Conservation (phyloP, 2,113 vertebrate species). For the Anhinga anhinga region DNA sequence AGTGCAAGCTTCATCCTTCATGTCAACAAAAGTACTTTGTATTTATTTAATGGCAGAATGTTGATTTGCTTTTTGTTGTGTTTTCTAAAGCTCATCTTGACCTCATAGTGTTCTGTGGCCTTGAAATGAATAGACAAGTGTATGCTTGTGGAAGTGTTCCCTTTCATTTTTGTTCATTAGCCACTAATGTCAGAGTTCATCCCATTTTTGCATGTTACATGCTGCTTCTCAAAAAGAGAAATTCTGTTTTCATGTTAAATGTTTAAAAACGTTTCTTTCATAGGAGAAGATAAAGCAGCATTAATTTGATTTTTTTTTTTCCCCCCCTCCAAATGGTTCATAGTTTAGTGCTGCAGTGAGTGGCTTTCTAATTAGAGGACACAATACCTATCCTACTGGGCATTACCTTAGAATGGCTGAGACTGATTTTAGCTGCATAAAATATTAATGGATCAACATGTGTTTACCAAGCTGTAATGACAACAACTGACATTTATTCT, state of each 20-base stretch:
- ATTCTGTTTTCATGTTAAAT: background rate
- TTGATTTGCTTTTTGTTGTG: background rate
- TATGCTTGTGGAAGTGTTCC: background rate
- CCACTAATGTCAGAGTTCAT: background rate
- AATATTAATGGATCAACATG: background rate
- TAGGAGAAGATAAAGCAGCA: background rate
- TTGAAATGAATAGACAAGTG: background rate
- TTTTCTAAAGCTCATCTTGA: background rate
- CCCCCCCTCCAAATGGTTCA: background rate
- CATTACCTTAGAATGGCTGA: background rate
- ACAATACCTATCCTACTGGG: background rate
- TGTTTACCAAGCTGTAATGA: background rate
- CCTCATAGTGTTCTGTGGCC: background rate
- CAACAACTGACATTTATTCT: background rate
- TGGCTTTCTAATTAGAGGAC: background rate
- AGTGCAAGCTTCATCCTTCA: background rate
- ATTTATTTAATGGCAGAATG: background rate
- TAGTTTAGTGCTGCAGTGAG: background rate
- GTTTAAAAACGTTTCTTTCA: background rate
- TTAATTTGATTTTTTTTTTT: background rate
- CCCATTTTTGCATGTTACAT: background rate
- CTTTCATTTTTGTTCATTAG: conserved; percentile 10
- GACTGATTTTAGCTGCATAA: background rate
- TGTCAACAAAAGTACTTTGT: background rate
- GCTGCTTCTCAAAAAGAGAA: background rate